phyloP scores from a whole-genome alignment of 2,113 vertebrate genomes.

The Trichechus manatus region DNA sequence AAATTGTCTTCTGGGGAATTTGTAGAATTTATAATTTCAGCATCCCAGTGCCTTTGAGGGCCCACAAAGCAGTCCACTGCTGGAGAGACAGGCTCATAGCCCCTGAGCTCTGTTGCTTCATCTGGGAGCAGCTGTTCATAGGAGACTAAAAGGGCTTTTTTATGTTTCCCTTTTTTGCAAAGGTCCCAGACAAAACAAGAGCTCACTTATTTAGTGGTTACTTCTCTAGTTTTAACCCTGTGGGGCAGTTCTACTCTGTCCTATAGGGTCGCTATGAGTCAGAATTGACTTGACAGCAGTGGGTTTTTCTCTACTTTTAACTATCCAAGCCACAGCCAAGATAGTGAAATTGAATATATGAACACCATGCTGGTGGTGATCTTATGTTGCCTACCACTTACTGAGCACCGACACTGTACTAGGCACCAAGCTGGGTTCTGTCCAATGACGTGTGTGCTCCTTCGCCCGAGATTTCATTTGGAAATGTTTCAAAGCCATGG shows the following conservation, averaged over 20 bases:
- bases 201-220: background rate
- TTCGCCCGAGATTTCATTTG: background rate
- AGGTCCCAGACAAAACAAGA: background rate
- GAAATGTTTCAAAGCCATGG: background rate
- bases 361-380: fast-evolving
- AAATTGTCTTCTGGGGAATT: constrained; percentile 17
- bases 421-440: background rate
- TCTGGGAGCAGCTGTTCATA: background rate
- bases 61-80: background rate
- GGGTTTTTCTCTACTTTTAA: background rate
- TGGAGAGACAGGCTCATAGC: background rate
- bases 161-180: background rate
- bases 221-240: background rate
- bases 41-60: background rate
- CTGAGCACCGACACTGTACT: background rate
- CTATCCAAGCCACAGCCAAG: background rate
- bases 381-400: background rate
- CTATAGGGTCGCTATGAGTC: no score
- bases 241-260: no score
- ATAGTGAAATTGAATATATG: background rate
- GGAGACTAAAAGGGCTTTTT: background rate
- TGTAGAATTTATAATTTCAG: constrained; percentile 13
- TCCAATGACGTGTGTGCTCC: background rate
- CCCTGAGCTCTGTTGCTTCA: background rate
- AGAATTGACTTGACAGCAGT: background rate